Evolutionary conservation across 2,888 invertebrate species (phyloP).

Genomic region (Idaea biselata): DNA sequence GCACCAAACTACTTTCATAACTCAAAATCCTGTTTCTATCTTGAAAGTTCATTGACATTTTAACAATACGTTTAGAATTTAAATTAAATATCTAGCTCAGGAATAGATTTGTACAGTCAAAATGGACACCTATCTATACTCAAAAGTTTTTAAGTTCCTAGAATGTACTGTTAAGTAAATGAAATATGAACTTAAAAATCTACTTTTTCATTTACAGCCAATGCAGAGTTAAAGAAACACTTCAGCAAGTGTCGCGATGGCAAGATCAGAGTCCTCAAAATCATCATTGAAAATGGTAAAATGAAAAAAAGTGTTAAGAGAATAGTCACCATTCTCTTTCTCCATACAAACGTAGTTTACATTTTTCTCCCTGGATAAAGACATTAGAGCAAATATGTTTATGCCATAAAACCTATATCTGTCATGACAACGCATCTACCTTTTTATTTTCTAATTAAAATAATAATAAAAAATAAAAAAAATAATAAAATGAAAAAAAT

Average conservation of each 20-base stretch:
- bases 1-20: not conserved
- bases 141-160: too few species aligned
- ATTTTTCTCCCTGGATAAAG: too few species aligned
- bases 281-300: conserved; percentile 92
- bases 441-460: too few species aligned
- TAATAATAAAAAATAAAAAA: too few species aligned
- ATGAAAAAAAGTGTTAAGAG: conserved; percentile 18
- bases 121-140: not conserved
- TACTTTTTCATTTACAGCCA: conserved; percentile 82
- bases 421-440: too few species aligned
- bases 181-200: not conserved
- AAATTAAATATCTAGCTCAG: not conserved
- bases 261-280: conserved; percentile 89
- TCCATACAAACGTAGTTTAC: too few species aligned
- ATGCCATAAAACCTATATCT: too few species aligned
- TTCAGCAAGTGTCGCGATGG: conserved; percentile 92
- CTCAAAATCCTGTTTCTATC: not conserved
- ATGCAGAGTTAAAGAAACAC: conserved; percentile 88
- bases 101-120: too few species aligned
- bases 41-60: not conserved
- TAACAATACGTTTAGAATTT: not conserved
- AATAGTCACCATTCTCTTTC: too few species aligned
- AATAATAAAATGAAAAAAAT: too few species aligned
- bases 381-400: too few species aligned
- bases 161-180: too few species aligned